Evolutionary conservation across 2,797 vertebrate genomes (phyloP), one percentile per base, ranked within the genome.

Genomic region (Mus spretus): DNA sequence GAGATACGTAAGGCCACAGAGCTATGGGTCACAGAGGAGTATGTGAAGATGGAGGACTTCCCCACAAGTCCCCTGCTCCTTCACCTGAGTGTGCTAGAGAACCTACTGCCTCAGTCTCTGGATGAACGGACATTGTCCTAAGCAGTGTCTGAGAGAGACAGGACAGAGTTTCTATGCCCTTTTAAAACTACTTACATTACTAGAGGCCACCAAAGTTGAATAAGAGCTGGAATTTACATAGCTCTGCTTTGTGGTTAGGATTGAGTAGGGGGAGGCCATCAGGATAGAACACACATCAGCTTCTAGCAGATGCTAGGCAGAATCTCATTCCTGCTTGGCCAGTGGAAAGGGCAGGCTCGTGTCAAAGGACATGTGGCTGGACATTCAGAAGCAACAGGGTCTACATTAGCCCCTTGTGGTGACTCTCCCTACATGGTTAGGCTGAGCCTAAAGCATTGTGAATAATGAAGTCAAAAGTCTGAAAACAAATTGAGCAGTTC

Each of bases 391-490:
- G 0, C 0, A 9, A 86, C 9, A 12, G 89, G 8, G 13, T 63
- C 50, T 88, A 44, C 20, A 4, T 57, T 37, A 79, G 15, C 0
- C 3, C 10, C 44, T 17, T 2, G 53, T 55, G 13, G 14, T 82
- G 55, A 93, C 40, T 79, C 65, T 47, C 37, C 7, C 37, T 44
- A 67, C 0, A 72, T 6, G 2, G 50, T 67, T 70, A 82, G 44
- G 12, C 24, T 75, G 72, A 89, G 34, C 10, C 57, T 83, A 78
- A 82, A 12, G 78, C 37, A 78, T 1, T 37, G 14, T 53, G 3
- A 77, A 67, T 26, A 50, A 57, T 81, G 77, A n/a, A 91, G 82
- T 91, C 7, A 94, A 89, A 92, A 11, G 24, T 31, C 44, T 57
- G 55, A 63, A 86, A 93, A 37, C 3, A 78, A 57, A 80, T 11